phyloP scores from a whole-genome alignment of 2,888 invertebrate genomes.

The Caenorhabditis sp. region DNA sequence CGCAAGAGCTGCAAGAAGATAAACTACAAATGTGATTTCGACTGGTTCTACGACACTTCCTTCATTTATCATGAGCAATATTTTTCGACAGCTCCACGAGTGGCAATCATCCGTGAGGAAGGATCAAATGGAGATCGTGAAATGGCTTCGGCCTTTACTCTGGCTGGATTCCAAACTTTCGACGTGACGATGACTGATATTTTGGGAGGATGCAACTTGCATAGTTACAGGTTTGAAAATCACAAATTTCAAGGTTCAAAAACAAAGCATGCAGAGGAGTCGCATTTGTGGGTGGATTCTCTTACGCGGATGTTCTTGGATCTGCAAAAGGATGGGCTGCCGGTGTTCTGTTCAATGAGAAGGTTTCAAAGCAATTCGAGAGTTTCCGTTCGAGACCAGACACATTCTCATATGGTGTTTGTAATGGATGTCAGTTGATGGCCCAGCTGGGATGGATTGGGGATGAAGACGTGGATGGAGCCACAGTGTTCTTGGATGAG shows the following conservation, averaged over 20 bases:
- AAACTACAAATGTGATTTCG: conserved; percentile 56
- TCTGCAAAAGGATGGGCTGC: conserved; percentile 89
- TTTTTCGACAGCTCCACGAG: conserved; percentile 83
- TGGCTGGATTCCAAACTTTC: conserved; percentile 89
- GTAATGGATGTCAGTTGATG: conserved; percentile 98
- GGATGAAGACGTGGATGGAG: conserved; percentile 45
- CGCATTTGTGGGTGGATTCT: conserved; percentile 98
- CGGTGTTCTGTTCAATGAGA: conserved; percentile 86
- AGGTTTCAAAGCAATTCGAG: conserved; percentile 89
- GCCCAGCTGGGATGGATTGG: conserved; percentile 92
- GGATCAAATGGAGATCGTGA: conserved; percentile 97
- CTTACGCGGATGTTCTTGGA: conserved; percentile 97
- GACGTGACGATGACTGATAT: conserved; percentile 86
- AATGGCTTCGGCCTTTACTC: conserved; percentile 92
- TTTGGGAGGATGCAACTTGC: conserved; percentile 58
- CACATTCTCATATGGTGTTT: conserved; percentile 97
- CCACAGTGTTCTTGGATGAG: conserved; percentile 87
- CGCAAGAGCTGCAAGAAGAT: conserved; percentile 42
- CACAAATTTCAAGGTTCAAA: neutral
- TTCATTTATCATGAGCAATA: conserved; percentile 53
- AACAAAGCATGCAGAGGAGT: conserved; percentile 89
- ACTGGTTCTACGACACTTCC: conserved; percentile 50
- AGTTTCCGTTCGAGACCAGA: conserved; percentile 88
- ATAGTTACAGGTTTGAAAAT: conserved; percentile 39
- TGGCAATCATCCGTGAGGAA: conserved; percentile 96